Evolutionary conservation across 2,888 invertebrate genomes (phyloP), one percentile per base, ranked within the genome.

Genomic region (Nymphalis polychloros): DNA sequence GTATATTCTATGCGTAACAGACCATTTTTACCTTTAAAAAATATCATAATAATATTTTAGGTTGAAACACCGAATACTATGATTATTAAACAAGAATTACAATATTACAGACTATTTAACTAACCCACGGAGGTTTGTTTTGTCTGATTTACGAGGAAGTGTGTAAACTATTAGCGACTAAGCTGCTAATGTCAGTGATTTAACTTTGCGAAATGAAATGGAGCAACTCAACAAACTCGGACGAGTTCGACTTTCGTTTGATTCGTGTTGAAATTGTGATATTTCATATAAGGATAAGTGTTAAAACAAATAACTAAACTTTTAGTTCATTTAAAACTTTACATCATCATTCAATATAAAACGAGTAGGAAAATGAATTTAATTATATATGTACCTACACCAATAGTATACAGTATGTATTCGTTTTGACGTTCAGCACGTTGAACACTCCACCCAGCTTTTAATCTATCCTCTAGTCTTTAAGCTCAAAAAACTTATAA

Each of bases 241-340:
- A 55, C 27, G 53, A 55, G 31, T 55, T n/a, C 53, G 53, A 55
- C 27, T 55, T 55, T 55, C 31, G 53, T 53, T 53, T 31, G 53
- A 53, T 17, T 53, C 27, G 27, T 55, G 17, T 31, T 7, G 7
- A 17, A 31, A 55, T 53, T 53, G 17, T 53, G 27, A 27, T 31
- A 27, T 27, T 16, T 17, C 16, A 17, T 31, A 20, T 41, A 41
- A 41, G 35, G 10, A 41, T 8, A 35, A 13, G 13, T 2, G 41
- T 41, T 41, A 8, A 41, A 13, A 41, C 1, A 8, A 41, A 3
- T 41, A 41, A 41, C 8, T 13, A 13, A 41, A 41, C 41, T 41
- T 41, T 41, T 41, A 41, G 13, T 41, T 41, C 10, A 13, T 41
- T 13, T 41, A 41, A 41, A 27, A 27, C 0, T 27, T 27, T 27